Evolutionary conservation across 2,113 vertebrate genomes (phyloP), one percentile per base, ranked within the genome.

Genomic region (Cynoglossus semilaevis): DNA sequence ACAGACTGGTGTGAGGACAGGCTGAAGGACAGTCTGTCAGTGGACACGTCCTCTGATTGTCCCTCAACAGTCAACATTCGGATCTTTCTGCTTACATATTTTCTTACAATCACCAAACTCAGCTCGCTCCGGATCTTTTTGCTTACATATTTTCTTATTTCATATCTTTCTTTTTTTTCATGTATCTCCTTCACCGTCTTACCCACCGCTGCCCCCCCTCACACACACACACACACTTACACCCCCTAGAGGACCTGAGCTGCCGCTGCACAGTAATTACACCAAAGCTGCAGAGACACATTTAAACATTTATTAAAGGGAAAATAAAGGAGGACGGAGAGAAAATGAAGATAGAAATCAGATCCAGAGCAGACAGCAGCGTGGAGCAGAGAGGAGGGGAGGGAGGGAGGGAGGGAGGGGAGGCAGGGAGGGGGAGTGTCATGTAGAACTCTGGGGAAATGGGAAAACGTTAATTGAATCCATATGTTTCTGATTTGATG

Each of bases 221-320:
- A 42, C 18, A 44, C 52, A 16, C 1, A 17, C 67, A 47, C 42
- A 38, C 77, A 37, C 19, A 44, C 29, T 55, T 34, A 61, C 54
- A 42, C 63, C 58, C 72, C 81, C 77, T 76, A 56, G 19, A 70
- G 73, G 81, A 83, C 68, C 71, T 74, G 79, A 70, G 81, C 87
- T 78, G 71, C 72, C 76, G 75, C 81, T 83, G 85, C 86, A 72
- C 80, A 77, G 87, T 91, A 90, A 91, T 91, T 91, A 91, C 87
- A 86, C 77, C 58, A 55, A 84, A 80, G 86, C 89, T 87, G 81
- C 82, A 74, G 89, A 88, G 88, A 88, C 79, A 64, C 84, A 80
- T 87, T 90, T 87, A 88, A 89, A 90, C 88, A 87, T 88, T 89
- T 88, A 90, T 88, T 85, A 88, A 86, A 85, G 78, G n/a, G 2